These are phyloP conservation scores for Drosophila nr. perissopoda DNA, from an alignment of 2,888 invertebrate species.

Conservation along the genomic window DNA sequence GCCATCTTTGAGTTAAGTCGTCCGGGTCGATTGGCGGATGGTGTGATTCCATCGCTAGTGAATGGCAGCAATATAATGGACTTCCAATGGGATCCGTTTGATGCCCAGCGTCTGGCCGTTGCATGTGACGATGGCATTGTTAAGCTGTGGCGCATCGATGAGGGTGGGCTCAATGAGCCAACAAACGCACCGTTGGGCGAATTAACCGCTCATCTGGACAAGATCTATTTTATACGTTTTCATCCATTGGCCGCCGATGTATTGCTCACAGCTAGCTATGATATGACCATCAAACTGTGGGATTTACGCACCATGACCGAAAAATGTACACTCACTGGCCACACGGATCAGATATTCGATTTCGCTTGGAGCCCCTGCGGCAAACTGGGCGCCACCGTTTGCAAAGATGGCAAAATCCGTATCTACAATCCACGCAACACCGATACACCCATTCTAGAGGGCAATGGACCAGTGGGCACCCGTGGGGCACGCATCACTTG, in stretches of 20 bases:
- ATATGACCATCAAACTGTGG: slow-evolving; percentile 95
- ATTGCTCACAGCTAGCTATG: slow-evolving; percentile 95
- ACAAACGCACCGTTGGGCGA: slow-evolving; percentile 91
- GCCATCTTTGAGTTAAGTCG: slow-evolving; percentile 93
- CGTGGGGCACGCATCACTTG: slow-evolving; percentile 96
- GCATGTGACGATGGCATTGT: slow-evolving; percentile 96
- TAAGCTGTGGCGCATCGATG: slow-evolving; percentile 91
- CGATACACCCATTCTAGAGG: slow-evolving; percentile 89
- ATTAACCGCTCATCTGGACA: slow-evolving; percentile 93
- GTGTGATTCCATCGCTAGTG: slow-evolving; percentile 93
- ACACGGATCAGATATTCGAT: slow-evolving; percentile 95
- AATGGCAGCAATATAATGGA: slow-evolving; percentile 96
- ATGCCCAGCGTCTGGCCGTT: slow-evolving; percentile 91
- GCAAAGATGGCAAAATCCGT: slow-evolving; percentile 93
- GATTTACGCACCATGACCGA: slow-evolving; percentile 89
- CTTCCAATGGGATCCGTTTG: slow-evolving; percentile 97
- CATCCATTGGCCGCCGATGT: slow-evolving; percentile 95
- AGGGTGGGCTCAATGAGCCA: slow-evolving; percentile 89
- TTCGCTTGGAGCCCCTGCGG: slow-evolving; percentile 98
- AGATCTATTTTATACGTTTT: slow-evolving; percentile 95
- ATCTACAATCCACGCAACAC: slow-evolving; percentile 91
- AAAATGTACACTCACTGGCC: slow-evolving; percentile 88
- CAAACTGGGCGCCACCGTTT: slow-evolving; percentile 92
- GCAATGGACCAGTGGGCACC: slow-evolving; percentile 94
- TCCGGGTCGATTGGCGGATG: slow-evolving; percentile 91